Evolutionary conservation across 2,888 invertebrate genomes (phyloP).

Genomic region (Drosophila nr. perissopoda): DNA sequence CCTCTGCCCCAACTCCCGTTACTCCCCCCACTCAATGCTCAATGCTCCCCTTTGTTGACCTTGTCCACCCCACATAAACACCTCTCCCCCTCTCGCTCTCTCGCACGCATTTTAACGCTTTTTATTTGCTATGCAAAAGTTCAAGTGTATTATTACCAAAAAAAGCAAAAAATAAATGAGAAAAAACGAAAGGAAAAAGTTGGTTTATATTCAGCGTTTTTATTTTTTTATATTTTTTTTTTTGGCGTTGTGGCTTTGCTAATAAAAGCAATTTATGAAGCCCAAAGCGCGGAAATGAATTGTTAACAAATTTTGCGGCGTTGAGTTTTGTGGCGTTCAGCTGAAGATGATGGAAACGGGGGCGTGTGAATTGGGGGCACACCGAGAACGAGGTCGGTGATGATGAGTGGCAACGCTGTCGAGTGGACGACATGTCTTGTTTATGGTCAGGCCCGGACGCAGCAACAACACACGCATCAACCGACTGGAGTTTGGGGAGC

Average conservation of each 20-base stretch:
- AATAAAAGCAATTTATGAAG: slow-evolving; percentile 81
- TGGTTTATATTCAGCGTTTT: slow-evolving; percentile 51
- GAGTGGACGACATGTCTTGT: slow-evolving; percentile 74
- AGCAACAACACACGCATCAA: slow-evolving; percentile 36
- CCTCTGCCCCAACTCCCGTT: not conserved
- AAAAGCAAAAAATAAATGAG: slow-evolving; percentile 9
- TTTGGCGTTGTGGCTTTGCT: slow-evolving; percentile 58
- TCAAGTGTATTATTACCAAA: slow-evolving; percentile 75
- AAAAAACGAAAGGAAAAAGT: slow-evolving; percentile 28
- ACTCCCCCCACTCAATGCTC: not conserved
- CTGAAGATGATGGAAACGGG: slow-evolving; percentile 30
- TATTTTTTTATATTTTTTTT: slow-evolving; percentile 39
- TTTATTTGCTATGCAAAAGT: slow-evolving; percentile 81
- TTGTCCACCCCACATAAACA: slow-evolving; percentile 1
- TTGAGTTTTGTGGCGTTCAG: slow-evolving; percentile 39
- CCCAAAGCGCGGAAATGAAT: slow-evolving; percentile 80
- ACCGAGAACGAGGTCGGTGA: slow-evolving; percentile 16
- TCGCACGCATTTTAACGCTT: slow-evolving; percentile 69
- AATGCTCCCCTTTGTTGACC: slow-evolving; percentile 1
- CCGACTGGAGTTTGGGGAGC: slow-evolving; percentile 11
- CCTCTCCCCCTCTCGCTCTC: not conserved
- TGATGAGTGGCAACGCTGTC: slow-evolving; percentile 58
- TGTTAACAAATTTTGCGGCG: slow-evolving; percentile 75
- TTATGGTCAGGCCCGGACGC: slow-evolving; percentile 59
- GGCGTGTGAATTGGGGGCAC: not conserved